Percentiles rank a stretch among this genome's conserved stretches.
Conservation (phyloP, 1,140 invertebrate genomes). For the Oscheius sp. region DNA sequence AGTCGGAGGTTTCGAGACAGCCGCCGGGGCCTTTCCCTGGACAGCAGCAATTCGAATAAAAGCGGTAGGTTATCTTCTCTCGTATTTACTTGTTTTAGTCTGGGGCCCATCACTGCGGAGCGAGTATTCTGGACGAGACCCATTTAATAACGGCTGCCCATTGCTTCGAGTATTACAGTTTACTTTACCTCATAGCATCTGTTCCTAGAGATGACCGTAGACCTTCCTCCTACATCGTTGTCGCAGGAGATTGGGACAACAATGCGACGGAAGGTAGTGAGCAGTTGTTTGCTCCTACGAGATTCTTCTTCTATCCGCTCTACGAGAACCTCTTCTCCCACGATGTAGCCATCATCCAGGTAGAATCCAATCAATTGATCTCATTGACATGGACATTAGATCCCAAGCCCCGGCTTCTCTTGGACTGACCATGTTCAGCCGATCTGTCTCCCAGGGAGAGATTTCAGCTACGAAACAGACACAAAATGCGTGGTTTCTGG, state of each 20-base stretch:
- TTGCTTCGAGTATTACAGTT: slow-evolving; percentile 32
- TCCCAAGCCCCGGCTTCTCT: slow-evolving; percentile 17
- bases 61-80: not conserved
- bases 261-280: slow-evolving; percentile 29
- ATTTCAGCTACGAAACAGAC: slow-evolving; percentile 25
- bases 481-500: slow-evolving; percentile 35
- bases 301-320: slow-evolving; percentile 32
- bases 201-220: slow-evolving; percentile 30
- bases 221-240: slow-evolving; percentile 16
- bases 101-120: slow-evolving; percentile 31
- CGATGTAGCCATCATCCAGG: slow-evolving; percentile 27
- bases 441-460: slow-evolving; percentile 23
- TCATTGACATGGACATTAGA: not conserved
- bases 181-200: not conserved
- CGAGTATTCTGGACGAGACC: slow-evolving; percentile 15
- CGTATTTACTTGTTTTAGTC: not conserved
- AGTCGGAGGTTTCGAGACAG: slow-evolving; percentile 36
- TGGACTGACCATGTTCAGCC: slow-evolving; percentile 23
- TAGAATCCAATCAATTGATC: not conserved
- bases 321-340: slow-evolving; percentile 36
- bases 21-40: slow-evolving; percentile 35
- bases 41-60: slow-evolving; percentile 27
- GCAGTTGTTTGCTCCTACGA: slow-evolving; percentile 7
- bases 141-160: slow-evolving; percentile 35
- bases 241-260: slow-evolving; percentile 32